Conservation (phyloP, 2,888 invertebrate genomes). For the Allacma fusca region DNA sequence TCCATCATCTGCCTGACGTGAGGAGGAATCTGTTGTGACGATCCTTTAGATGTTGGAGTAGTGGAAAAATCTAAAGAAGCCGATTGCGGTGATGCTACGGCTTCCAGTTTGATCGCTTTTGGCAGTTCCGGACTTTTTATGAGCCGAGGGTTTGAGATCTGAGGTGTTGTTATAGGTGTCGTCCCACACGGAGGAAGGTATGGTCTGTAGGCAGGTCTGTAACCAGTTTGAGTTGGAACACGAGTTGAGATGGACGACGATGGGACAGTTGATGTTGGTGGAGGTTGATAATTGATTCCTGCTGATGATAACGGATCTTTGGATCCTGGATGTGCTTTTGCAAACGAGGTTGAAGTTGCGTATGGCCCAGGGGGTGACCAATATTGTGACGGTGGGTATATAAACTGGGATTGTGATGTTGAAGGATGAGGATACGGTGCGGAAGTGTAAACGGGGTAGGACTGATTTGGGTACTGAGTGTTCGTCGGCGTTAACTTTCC, state of each 20-base stretch:
- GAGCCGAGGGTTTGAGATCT: background rate
- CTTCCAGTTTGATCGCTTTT: background rate
- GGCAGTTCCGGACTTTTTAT: background rate
- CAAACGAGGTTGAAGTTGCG: background rate
- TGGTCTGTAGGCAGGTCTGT: background rate
- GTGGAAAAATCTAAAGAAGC: background rate
- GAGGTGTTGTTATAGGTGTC: background rate
- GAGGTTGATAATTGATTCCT: background rate
- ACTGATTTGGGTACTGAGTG: background rate
- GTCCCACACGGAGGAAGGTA: background rate
- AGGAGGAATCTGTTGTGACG: slow-evolving; percentile 22
- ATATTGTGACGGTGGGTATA: background rate
- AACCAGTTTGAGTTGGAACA: background rate
- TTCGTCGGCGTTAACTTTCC: background rate
- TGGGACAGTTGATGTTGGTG: background rate
- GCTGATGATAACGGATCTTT: background rate
- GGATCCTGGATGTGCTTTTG: background rate
- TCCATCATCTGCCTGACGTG: slow-evolving; percentile 42
- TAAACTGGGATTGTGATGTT: background rate
- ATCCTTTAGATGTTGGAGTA: background rate
- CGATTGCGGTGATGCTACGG: background rate
- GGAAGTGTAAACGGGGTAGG: too few species aligned
- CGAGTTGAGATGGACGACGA: background rate
- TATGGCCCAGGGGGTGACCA: background rate
- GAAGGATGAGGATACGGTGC: background rate